Base-by-base conservation (phyloP, 2,797 vertebrate genomes). In the Neopelma chrysocephalum region DNA sequence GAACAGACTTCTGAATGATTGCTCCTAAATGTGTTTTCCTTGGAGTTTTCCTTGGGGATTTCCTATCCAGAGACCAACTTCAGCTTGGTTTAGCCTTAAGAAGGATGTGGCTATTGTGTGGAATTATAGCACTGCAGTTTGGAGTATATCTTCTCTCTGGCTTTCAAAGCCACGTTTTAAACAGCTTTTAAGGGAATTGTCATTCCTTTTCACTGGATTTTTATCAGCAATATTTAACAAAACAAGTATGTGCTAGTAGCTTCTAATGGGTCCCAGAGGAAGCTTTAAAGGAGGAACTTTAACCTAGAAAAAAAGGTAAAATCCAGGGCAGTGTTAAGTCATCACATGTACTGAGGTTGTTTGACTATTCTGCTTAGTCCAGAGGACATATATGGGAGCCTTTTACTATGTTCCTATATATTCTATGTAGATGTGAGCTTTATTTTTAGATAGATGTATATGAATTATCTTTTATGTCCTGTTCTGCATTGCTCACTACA, bases 221-320 rank as follows among this genome's bases (percentile, higher is more conserved):
- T 87, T 80, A 62, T 70, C 64, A 92, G 25, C 1, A 87, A 7
- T 47, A 48, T 94, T 89, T 89, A 89, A 75, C 6, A 71, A 90
- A 93, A 82, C n/a, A 92, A 48, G 34, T 68, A 31, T 48, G 36
- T 82, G 50, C 17, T 16, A 15, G 26, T 69, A 62, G 7, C 11
- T 87, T 81, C 27, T 68, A 89, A 36, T 12, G 13, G n/a, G 58
- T 72, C 81, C 80, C 80, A 13, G 3, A 48, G 45, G 75, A 93
- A 89, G 68, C 29, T 32, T 93, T 94, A 85, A 71, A 94, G 57
- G 32, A 91, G 47, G 48, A 89, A 72, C 42, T 83, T 77, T 91
- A 73, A 91, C 69, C n/a, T 78, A 90, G 48, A 81, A 61, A 36
- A 93, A 92, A 78, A 94, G 69, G 89, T 50, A 90, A 95, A 94